phyloP scores from a whole-genome alignment of 2,113 vertebrate species.

The Hepsetus odoe region DNA sequence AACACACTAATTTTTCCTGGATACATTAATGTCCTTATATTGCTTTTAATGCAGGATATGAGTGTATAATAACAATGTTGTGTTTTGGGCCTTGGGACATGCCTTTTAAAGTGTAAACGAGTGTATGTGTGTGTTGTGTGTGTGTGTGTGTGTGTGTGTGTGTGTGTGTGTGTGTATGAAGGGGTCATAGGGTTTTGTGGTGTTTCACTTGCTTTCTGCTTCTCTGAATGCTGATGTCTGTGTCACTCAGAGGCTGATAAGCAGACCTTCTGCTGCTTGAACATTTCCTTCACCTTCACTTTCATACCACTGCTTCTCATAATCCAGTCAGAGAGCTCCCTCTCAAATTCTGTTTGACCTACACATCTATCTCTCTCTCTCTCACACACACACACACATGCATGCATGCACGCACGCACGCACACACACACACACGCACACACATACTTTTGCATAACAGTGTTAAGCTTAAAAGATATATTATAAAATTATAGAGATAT shows the following conservation, averaged over 20 bases:
- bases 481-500: too few species aligned
- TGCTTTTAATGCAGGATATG: neutral
- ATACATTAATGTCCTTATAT: too few species aligned
- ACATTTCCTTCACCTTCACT: neutral
- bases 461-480: too few species aligned
- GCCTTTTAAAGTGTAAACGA: neutral
- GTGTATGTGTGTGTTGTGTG: too few species aligned
- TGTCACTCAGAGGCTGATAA: conserved; percentile 3
- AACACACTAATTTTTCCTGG: too few species aligned
- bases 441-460: too few species aligned
- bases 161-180: neutral
- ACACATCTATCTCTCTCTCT: neutral
- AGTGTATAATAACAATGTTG: neutral
- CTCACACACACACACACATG: neutral
- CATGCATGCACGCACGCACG: neutral
- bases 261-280: conserved; percentile 1
- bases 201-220: conserved; percentile 34
- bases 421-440: neutral
- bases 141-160: neutral
- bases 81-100: neutral
- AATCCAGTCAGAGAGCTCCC: neutral
- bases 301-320: neutral
- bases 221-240: neutral
- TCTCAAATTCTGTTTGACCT: neutral
- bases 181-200: conserved; percentile 51